Percentiles rank a stretch among this genome's conserved stretches.
These are phyloP conservation scores for Dryobates pubescens DNA, from an alignment of 2,797 vertebrate species.

Conservation along the genomic window DNA sequence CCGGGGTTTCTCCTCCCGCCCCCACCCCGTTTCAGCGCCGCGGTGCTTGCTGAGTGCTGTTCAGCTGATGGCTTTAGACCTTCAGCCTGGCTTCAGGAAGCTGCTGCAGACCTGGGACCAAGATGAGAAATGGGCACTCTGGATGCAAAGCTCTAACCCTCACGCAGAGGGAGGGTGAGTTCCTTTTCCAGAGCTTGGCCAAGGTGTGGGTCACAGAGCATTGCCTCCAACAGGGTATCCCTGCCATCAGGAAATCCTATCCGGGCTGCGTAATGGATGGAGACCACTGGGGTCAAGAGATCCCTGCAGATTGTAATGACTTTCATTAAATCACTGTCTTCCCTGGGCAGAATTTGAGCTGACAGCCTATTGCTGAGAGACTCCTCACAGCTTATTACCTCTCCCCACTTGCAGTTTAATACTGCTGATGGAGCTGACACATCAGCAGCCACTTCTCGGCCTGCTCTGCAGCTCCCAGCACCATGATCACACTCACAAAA, in stretches of 20 bases:
- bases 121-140: neutral
- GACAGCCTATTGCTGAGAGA: constrained; percentile 24
- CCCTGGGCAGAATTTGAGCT: constrained; percentile 24
- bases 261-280: neutral
- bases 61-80: neutral
- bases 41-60: neutral
- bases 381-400: neutral
- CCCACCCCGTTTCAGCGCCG: neutral
- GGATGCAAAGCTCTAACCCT: neutral
- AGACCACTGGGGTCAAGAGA: neutral
- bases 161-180: neutral
- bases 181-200: neutral
- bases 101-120: neutral
- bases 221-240: fast-evolving
- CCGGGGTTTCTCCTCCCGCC: neutral
- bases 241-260: neutral
- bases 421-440: neutral
- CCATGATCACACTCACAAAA: neutral
- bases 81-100: neutral
- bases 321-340: constrained; percentile 43
- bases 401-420: neutral
- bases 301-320: neutral
- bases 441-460: neutral
- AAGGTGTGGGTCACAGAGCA: neutral
- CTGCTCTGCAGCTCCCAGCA: neutral